phyloP scores from a whole-genome alignment of 2,888 invertebrate genomes.

The Eremobia ochroleuca region DNA sequence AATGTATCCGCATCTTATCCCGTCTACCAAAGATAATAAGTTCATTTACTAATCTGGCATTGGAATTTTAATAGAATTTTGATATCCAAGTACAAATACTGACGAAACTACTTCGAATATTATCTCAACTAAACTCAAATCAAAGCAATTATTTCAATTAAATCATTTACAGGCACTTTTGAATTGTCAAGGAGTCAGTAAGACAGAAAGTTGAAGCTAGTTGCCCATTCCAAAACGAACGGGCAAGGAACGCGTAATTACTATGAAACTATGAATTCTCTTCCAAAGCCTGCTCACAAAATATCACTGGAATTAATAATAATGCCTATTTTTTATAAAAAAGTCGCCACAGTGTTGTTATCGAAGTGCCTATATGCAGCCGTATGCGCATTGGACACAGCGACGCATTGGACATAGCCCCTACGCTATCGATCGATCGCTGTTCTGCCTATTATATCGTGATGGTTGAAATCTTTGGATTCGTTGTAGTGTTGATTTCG shows the following conservation, averaged over 20 bases:
- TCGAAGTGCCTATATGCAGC: slow-evolving; percentile 57
- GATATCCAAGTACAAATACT: neutral
- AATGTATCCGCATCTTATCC: neutral
- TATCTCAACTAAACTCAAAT: neutral
- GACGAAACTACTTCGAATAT: neutral
- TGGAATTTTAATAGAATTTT: neutral
- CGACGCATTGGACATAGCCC: slow-evolving; percentile 63
- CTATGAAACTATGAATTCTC: neutral
- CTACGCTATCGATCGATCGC: slow-evolving; percentile 18
- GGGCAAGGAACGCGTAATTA: neutral
- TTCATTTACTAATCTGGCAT: neutral
- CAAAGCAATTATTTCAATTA: neutral
- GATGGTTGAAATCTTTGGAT: slow-evolving; percentile 36
- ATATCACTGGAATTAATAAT: slow-evolving; percentile 32
- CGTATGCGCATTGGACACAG: slow-evolving; percentile 68
- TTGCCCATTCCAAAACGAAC: neutral
- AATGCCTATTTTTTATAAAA: slow-evolving; percentile 23
- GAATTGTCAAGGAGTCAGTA: neutral
- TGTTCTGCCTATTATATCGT: slow-evolving; percentile 43
- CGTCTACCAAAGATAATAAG: neutral
- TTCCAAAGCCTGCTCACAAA: neutral
- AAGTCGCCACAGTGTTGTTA: slow-evolving; percentile 48
- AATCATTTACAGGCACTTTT: neutral
- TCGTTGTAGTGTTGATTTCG: slow-evolving; percentile 26
- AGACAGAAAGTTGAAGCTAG: neutral